Base-by-base conservation (phyloP, 2,888 invertebrate genomes). In the Bhutanitis thaidina region DNA sequence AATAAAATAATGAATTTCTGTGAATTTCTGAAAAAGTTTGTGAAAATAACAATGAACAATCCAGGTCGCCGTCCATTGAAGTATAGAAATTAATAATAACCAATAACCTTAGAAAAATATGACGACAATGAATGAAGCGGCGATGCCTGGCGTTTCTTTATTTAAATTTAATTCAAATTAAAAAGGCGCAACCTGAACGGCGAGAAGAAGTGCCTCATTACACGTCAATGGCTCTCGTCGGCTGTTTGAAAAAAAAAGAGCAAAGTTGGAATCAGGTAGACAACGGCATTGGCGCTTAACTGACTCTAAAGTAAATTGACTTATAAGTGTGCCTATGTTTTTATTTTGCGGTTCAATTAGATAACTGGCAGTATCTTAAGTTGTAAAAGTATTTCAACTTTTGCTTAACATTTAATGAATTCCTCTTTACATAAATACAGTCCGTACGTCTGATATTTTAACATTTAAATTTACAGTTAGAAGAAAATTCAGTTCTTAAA, bases 281-380 rank as follows among this genome's bases (percentile, higher is more conserved):
- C 50, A 51, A 51, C 39, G 50, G 40, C 34, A 51, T 49, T 49
- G 43, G 49, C 43, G 49, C 49, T 43, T 38, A 32, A 49, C 43
- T 36, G 38, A 20, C 32, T 34, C 38, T n/a, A 14, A 40, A 49
- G 29, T 49, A 49, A 49, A 49, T 49, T 49, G 48, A 49, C 16
- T 49, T 49, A 41, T 41, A 48, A 48, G 27, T 32, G 16, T 20
- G 40, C 25, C 25, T 47, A 13, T 16, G 14, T 46, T 47, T 47
- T 47, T 47, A 47, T 38, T 47, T 40, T 47, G 47, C 39, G 25
- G 32, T 34, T 34, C 40, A 48, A 13, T 34, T 40, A 1, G 20
- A 37, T 27, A 7, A 29, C n/a, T 36, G 12, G 1, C 27, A 27
- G 27, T 8, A 27, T 27, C 27, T 5, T 27, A 27, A 1, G 8